phyloP scores from a whole-genome alignment of 2,888 invertebrate species.

The Hypomecis punctinalis region DNA sequence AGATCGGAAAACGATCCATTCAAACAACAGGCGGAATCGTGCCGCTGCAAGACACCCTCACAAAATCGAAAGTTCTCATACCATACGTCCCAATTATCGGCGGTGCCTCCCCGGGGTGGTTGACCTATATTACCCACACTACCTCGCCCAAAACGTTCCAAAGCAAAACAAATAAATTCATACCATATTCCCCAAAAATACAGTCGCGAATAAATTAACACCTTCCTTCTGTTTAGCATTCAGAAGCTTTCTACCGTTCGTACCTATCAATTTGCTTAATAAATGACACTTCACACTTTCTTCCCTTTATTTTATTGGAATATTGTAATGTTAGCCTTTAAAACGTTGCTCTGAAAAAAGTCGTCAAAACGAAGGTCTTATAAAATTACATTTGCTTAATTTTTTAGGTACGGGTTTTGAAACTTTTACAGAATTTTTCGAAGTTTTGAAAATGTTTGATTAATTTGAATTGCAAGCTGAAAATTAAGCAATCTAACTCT shows the following conservation, averaged over 20 bases:
- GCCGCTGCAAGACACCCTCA: slow-evolving; percentile 16
- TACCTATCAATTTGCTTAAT: slow-evolving; percentile 60
- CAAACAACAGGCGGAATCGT: slow-evolving; percentile 6
- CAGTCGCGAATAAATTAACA: slow-evolving; percentile 43
- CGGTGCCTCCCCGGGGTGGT: slow-evolving; percentile 54
- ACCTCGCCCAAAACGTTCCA: slow-evolving; percentile 40
- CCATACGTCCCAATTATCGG: slow-evolving; percentile 59
- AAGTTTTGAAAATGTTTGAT: not conserved
- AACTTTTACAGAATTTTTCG: not conserved
- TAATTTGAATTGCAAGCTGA: not conserved
- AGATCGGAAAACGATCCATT: slow-evolving; percentile 9
- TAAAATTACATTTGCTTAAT: slow-evolving; percentile 8
- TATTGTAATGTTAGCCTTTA: slow-evolving; percentile 17
- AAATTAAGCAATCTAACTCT: not conserved
- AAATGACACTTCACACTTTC: slow-evolving; percentile 48
- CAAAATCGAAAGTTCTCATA: slow-evolving; percentile 33
- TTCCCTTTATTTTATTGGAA: slow-evolving; percentile 28
- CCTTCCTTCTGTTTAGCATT: slow-evolving; percentile 52
- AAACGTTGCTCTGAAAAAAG: not conserved
- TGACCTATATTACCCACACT: slow-evolving; percentile 59
- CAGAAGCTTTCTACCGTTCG: slow-evolving; percentile 54
- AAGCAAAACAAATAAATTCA: slow-evolving; percentile 45
- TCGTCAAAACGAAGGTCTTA: not conserved
- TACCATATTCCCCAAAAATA: slow-evolving; percentile 48
- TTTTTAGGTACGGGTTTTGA: not conserved